Evolutionary conservation across 2,113 vertebrate species (phyloP), one percentile per base, ranked within the genome.

Genomic region (Nyctereutes procyonoides): DNA sequence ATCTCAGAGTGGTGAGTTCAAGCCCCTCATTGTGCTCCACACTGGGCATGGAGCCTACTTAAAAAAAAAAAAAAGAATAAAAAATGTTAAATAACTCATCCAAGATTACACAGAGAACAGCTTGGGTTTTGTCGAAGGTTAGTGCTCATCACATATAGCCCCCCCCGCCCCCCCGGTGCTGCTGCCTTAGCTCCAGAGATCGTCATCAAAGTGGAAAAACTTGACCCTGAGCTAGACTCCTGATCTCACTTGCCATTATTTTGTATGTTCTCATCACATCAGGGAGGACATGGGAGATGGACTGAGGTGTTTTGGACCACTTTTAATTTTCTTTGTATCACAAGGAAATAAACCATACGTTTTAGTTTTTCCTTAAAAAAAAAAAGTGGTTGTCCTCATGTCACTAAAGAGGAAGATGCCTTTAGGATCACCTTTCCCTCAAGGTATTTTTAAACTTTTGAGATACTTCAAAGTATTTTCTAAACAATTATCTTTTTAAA

Each of bases 121-220:
- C 58, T 55, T 35, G 74, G 38, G 24, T 53, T 88, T 51, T 65
- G 24, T 79, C 53, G 19, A 9, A 82, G 51, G 73, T 83, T 48
- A 58, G 9, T 53, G 60, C 5, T 77, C 26, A 55, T 55, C 77
- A 62, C 86, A n/a, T n/a, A 38, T 60, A 35, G n/a, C 58, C n/a
- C n/a, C n/a, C n/a, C n/a, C n/a, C n/a, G n/a, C n/a, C n/a, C n/a
- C n/a, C n/a, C 97, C 3, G 82, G 69, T 0, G 30, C 90, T 28
- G 86, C 97, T 30, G 93, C 43, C 7, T 69, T 91, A 0, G 79
- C 98, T 84, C 92, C 97, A 6, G 98, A 98, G 0, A 74, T 97
- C 0, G 96, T 96, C 83, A 93, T 98, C 60, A 98, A 98, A 92
- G 73, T 96, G 58, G 98, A 99, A 81, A 99, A 98, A 26, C 98